These are phyloP conservation scores for Branchellion lobata DNA, from an alignment of 2,888 invertebrate genomes.

Conservation along the genomic window DNA sequence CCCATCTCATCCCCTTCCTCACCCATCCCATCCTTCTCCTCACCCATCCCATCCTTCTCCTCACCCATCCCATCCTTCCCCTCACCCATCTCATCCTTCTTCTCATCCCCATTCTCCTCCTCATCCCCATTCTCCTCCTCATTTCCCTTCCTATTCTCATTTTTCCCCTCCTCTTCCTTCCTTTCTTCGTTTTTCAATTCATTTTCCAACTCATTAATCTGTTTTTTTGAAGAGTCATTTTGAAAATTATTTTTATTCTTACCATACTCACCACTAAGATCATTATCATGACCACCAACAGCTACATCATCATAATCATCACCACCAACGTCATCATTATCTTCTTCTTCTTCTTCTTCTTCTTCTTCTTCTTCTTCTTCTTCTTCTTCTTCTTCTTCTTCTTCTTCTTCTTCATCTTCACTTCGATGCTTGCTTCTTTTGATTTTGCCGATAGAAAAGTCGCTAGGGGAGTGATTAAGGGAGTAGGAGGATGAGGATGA, in stretches of 20 bases:
- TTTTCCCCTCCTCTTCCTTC: too few species aligned
- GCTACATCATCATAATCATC: not conserved
- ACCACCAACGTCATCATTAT: not conserved
- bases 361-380: not conserved
- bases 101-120: not conserved
- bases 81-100: not conserved
- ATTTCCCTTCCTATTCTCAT: not conserved
- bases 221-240: too few species aligned
- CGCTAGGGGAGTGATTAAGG: not conserved
- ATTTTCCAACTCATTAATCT: too few species aligned
- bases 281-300: not conserved
- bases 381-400: not conserved
- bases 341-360: not conserved
- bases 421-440: not conserved
- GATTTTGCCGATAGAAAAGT: not conserved
- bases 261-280: not conserved
- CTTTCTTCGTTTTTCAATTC: too few species aligned
- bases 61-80: not conserved
- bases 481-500: not conserved
- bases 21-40: not conserved
- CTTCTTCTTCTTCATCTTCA: not conserved
- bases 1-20: not conserved
- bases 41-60: not conserved
- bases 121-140: not conserved
- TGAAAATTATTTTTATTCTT: too few species aligned